Evolutionary conservation across 2,113 vertebrate genomes (phyloP), one percentile per base, ranked within the genome.

Genomic region (Trogon surrucura): DNA sequence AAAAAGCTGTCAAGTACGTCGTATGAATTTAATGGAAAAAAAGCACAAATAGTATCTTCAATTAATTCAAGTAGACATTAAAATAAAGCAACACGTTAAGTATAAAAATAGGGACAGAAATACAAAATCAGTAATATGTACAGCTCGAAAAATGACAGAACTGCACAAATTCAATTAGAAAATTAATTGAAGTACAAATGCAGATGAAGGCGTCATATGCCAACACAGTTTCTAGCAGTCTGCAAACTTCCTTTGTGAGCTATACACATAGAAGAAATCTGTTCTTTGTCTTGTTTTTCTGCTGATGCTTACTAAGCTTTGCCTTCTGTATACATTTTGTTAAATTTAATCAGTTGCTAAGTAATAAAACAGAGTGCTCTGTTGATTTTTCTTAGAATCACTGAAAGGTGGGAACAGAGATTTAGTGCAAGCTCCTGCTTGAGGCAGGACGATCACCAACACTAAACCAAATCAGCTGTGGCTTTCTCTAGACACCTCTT

Each of bases 121-220:
- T 13, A 25, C 30, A 56, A 80, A 67, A 58, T 7, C 36, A 53
- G 15, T 15, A 61, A 64, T 17, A 30, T 7, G 30, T 6, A 41
- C 6, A 48, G 19, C 16, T 73, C n/a, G 54, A 83, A 48, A 84
- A 80, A 83, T 48, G 6, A 70, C 27, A 82, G 56, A 87, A 87
- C 32, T n/a, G 57, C 26, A 89, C 34, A 85, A 85, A 96, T 96
- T 91, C 91, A 87, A 93, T 93, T 85, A 81, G 32, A 75, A 79
- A 94, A 89, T 91, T 89, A 92, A 96, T 48, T 92, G 77, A 91
- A 85, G 51, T 50, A 89, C 62, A 81, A 74, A 95, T 61, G 84
- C 70, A 95, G 93, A 95, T 79, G 72, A 79, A 91, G 53, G 75
- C 85, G 66, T 56, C 2, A 1, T 82, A 61, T 72, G 58, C 78